Base-by-base conservation (phyloP, 2,113 vertebrate species). In the Stercorarius parasiticus region DNA sequence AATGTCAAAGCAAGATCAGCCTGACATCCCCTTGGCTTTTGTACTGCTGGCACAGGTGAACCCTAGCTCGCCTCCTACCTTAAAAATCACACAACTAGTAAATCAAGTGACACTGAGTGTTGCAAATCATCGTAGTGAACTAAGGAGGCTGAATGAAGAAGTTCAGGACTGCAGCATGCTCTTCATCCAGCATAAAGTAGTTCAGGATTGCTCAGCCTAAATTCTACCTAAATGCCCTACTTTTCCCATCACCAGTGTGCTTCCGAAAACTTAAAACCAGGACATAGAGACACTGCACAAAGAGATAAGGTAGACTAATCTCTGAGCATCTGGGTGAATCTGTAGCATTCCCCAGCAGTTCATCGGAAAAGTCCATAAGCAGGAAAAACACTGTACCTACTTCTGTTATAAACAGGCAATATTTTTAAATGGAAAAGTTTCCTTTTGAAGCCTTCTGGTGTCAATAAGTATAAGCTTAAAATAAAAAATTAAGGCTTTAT, bases 41-140 rank as follows among this genome's bases (percentile, higher is more conserved):
- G 40, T 11, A 50, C 13, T 55, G 69, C 61, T 15, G 34, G n/a
- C 61, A 59, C 4, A 40, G 23, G 10, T 58, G 66, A 79, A 59
- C 47, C 26, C 26, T n/a, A 66, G 38, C 9, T 93, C 8, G 2
- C 32, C 32, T 85, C 38, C 52, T 16, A 50, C 20, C 43, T 87
- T 70, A 49, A 49, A 88, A 77, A 18, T 65, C 42, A 19, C 10
- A 8, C 22, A 92, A 64, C 11, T 13, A 32, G 22, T 25, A 79
- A 67, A 90, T 26, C 16, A 29, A 61, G 40, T 17, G 45, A 50
- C 32, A 66, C 20, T 0, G 0, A 43, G 6, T 5, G 17, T 15
- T 73, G 20, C 20, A 82, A 78, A 67, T 13, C 25, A 27, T 1
- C 1, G 13, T 13, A 47, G 53, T 9, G 27, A 86, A 52, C 15